Percentiles rank a stretch among this genome's conserved stretches.
Evolutionary conservation across 2,888 invertebrate species (phyloP).

Genomic region (Drosophila pseudotalamancana): DNA sequence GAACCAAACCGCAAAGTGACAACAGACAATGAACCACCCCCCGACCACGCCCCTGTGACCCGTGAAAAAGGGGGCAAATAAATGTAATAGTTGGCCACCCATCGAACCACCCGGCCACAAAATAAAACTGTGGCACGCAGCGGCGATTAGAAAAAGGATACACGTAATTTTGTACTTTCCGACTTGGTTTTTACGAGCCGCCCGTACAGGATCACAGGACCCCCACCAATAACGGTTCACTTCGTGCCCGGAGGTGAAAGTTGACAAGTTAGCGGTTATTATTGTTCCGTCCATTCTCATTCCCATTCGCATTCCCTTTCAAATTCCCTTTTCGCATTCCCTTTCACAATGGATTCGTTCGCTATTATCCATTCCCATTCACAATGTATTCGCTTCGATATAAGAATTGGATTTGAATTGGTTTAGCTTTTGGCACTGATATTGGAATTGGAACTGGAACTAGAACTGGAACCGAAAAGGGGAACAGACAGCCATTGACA

Average conservation of each 20-base stretch:
- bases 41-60: conserved; percentile 25
- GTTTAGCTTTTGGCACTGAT: not conserved
- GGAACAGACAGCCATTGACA: conserved; percentile 1
- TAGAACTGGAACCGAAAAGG: no score
- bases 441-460: conserved; percentile 1
- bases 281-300: conserved; percentile 45
- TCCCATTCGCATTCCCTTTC: not conserved
- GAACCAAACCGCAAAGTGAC: conserved; percentile 63
- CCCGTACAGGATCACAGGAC: conserved; percentile 14
- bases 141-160: conserved; percentile 77
- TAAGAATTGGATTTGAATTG: conserved; percentile 37
- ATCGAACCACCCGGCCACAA: no score
- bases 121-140: conserved; percentile 35
- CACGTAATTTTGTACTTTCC: conserved; percentile 72
- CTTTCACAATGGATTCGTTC: no score
- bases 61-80: conserved; percentile 55
- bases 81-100: conserved; percentile 67
- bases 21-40: not conserved
- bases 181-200: conserved; percentile 67
- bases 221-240: conserved; percentile 55
- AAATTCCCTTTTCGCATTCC: not conserved
- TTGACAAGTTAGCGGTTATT: conserved; percentile 78
- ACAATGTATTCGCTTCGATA: conserved; percentile 61
- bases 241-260: conserved; percentile 53
- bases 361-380: conserved; percentile 46